Percentiles rank a stretch among this genome's conserved stretches.
phyloP scores from a whole-genome alignment of 2,113 vertebrate genomes.

The Brachyistius frenatus region DNA sequence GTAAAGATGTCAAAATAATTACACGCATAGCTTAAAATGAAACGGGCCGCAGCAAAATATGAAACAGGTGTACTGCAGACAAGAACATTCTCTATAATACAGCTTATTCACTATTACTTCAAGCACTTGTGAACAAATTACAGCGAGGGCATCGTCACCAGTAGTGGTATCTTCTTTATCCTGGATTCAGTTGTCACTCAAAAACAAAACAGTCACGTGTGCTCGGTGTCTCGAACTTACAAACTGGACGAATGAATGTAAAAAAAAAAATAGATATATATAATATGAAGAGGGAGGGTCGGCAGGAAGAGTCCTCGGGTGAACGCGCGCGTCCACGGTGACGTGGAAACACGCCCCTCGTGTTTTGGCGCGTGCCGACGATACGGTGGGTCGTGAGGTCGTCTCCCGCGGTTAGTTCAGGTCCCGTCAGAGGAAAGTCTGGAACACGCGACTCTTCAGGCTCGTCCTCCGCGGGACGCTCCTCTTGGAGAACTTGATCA shows the following conservation, averaged over 20 bases:
- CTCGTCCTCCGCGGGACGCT: conserved; percentile 66
- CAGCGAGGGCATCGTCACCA: background rate
- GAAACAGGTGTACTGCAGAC: background rate
- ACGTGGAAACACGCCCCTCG: background rate
- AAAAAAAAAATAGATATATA: too few species aligned
- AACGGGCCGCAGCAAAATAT: background rate
- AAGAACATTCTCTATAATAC: conserved; percentile 1
- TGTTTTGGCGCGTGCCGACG: background rate
- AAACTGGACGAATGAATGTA: too few species aligned
- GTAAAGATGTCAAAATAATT: background rate
- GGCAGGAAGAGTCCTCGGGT: background rate
- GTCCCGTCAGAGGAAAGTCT: conserved; percentile 79
- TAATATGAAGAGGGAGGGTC: too few species aligned
- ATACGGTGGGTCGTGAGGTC: too few species aligned
- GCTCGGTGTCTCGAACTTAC: too few species aligned
- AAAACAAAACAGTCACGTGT: too few species aligned
- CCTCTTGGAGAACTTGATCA: conserved; percentile 67
- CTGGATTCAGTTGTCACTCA: too few species aligned
- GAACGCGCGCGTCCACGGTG: background rate
- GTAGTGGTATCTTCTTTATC: background rate
- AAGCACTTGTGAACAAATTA: conserved; percentile 51
- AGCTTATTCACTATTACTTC: background rate
- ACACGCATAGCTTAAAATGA: background rate
- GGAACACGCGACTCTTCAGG: conserved; percentile 79
- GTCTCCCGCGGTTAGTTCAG: background rate